Percentiles rank a stretch among this genome's conserved stretches.
Evolutionary conservation across 53 echinoderm and acorn worm genomes (phyloP).

Genomic region (Apostichopus leukothele): DNA sequence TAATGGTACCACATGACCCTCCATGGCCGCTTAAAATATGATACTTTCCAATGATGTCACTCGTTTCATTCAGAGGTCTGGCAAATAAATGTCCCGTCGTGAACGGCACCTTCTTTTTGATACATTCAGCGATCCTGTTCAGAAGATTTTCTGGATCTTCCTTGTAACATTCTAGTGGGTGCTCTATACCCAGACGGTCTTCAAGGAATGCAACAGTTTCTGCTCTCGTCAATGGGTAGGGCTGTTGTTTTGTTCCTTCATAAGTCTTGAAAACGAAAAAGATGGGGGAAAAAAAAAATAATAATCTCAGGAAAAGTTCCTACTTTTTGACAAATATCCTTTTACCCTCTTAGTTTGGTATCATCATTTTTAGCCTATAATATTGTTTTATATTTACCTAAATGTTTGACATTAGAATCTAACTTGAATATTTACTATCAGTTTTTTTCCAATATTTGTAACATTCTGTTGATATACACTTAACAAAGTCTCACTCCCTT

Average conservation of each 20-base stretch:
- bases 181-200: background rate
- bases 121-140: background rate
- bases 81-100: background rate
- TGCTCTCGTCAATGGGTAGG: background rate
- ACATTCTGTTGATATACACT: too few relatives aligned
- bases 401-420: too few relatives aligned
- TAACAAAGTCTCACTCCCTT: too few relatives aligned
- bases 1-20: background rate
- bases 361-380: too few relatives aligned
- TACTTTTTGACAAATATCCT: too few relatives aligned
- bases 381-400: too few relatives aligned
- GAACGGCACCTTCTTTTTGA: background rate
- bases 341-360: too few relatives aligned
- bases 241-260: constrained; percentile 1
- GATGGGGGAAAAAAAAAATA: too few relatives aligned
- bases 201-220: background rate
- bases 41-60: constrained; percentile 1
- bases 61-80: background rate
- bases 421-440: too few relatives aligned
- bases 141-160: background rate
- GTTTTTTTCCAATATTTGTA: too few relatives aligned
- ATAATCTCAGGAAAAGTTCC: too few relatives aligned
- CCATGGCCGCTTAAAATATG: background rate
- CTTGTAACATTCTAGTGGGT: background rate
- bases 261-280: background rate